Evolutionary conservation across 2,113 vertebrate species (phyloP).

Genomic region (Cinclus cinclus): DNA sequence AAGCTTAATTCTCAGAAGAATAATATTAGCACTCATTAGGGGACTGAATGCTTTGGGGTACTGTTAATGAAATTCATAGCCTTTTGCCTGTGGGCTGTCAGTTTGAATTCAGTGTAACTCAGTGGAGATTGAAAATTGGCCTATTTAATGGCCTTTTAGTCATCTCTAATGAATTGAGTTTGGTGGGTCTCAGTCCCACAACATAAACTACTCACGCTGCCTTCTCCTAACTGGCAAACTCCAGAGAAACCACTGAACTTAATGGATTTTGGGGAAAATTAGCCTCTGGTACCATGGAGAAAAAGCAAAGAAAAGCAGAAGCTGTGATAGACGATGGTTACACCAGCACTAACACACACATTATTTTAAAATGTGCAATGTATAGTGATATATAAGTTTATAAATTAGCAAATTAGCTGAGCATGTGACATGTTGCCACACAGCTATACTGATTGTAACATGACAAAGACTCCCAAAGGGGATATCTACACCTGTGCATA

Average conservation of each 20-base stretch:
- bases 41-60: slow-evolving; percentile 24
- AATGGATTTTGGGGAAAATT: background rate
- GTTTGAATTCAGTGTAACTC: slow-evolving; percentile 40
- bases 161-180: slow-evolving; percentile 25
- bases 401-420: slow-evolving; percentile 15
- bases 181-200: background rate
- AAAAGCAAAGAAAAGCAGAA: background rate
- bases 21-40: slow-evolving; percentile 57
- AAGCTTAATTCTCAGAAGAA: slow-evolving; percentile 57
- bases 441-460: background rate
- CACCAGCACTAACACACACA: background rate
- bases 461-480: background rate
- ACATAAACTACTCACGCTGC: background rate
- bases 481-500: background rate
- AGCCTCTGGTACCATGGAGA: background rate
- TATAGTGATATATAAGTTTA: background rate
- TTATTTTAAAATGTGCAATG: background rate
- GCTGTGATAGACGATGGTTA: background rate
- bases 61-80: slow-evolving; percentile 56
- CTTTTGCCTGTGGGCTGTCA: slow-evolving; percentile 48
- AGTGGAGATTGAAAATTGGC: slow-evolving; percentile 41
- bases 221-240: background rate
- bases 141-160: slow-evolving; percentile 48
- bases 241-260: background rate
- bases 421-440: background rate